A percentile compares a stretch with the other conserved stretches of the same genome.
These are phyloP conservation scores for Axinella damicornis DNA, from an alignment of 37 sponge, comb jelly and placozoan species.

Conservation along the genomic window DNA sequence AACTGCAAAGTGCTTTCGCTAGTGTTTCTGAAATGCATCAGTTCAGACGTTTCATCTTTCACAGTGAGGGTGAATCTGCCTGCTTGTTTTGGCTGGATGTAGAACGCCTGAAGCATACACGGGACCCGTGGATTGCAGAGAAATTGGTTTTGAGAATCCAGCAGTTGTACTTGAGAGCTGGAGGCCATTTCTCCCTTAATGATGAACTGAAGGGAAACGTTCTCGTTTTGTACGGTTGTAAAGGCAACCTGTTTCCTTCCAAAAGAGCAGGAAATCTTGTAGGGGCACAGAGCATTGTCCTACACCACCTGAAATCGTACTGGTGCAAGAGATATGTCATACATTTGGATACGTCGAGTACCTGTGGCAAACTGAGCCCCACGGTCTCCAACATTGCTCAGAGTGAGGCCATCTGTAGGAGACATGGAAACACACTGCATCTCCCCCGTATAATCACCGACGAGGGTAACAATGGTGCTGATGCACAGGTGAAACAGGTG, in stretches of 20 bases:
- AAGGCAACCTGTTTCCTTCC: too few species aligned
- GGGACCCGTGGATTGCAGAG: background rate
- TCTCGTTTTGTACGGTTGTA: too few species aligned
- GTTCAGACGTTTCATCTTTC: conserved; percentile 43
- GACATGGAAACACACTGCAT: background rate
- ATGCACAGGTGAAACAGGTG: background rate
- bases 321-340: conserved; percentile 45
- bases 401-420: too few species aligned
- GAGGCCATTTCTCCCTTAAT: conserved; percentile 28
- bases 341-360: too few species aligned
- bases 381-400: too few species aligned
- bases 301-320: conserved; percentile 26
- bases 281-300: conserved; percentile 1
- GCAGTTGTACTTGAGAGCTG: conserved; percentile 14
- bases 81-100: conserved; percentile 60
- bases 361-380: too few species aligned
- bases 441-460: background rate
- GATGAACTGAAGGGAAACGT: conserved; percentile 7
- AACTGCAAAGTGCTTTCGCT: background rate
- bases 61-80: conserved; percentile 52
- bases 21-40: conserved; percentile 33
- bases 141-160: conserved; percentile 3
- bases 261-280: background rate
- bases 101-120: conserved; percentile 24
- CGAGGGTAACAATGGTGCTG: background rate